Conservation (phyloP, 2,888 invertebrate genomes). For the Drosophila testacea region DNA sequence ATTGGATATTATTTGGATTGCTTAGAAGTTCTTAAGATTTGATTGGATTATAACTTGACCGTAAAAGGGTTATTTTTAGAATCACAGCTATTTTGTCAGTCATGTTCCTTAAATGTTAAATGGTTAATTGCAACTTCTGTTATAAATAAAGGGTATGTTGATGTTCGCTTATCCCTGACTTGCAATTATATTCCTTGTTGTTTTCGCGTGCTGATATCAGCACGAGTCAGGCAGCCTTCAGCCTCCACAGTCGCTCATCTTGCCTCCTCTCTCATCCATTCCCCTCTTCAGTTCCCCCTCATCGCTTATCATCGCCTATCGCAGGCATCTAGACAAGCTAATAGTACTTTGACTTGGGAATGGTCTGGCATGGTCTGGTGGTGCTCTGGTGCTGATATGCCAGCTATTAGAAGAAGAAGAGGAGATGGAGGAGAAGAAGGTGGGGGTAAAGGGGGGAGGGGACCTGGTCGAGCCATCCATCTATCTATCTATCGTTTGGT, state of each 20-base stretch:
- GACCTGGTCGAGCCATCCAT: constrained; percentile 25
- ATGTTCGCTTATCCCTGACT: background rate
- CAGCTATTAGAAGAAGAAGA: constrained; percentile 41
- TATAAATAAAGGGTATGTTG: background rate
- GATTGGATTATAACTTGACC: no score
- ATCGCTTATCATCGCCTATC: constrained; percentile 55
- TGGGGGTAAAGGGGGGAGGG: background rate
- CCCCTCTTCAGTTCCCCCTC: background rate
- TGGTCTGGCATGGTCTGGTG: constrained; percentile 26
- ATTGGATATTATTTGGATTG: no score
- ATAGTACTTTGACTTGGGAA: constrained; percentile 40
- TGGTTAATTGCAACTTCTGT: no score
- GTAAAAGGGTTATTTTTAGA: no score
- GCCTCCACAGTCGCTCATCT: constrained; percentile 10
- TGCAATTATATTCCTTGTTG: constrained; percentile 1
- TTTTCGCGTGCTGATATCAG: constrained; percentile 57
- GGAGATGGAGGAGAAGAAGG: background rate
- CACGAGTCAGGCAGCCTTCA: constrained; percentile 28
- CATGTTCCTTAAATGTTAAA: no score
- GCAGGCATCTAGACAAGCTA: constrained; percentile 63
- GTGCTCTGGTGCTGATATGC: constrained; percentile 37
- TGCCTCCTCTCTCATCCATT: background rate
- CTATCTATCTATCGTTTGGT: constrained; percentile 54
- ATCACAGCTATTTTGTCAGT: no score
- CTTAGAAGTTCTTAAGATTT: no score